Base-by-base conservation (phyloP, 2,888 invertebrate genomes). In the Thalpophila matura region DNA sequence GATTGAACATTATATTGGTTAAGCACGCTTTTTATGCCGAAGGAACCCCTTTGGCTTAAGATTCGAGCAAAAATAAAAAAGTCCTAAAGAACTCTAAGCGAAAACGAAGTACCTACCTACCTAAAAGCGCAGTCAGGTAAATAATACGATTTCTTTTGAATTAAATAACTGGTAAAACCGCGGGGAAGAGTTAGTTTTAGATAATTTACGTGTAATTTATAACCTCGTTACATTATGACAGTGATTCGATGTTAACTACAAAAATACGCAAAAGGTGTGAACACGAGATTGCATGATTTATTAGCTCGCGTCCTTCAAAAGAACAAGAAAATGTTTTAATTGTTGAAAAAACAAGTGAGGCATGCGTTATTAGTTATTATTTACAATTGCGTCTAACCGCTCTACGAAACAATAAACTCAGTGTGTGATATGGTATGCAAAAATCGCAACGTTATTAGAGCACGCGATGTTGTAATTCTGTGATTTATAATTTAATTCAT, bases 351-450 rank as follows among this genome's bases (percentile, higher is more conserved):
- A 38, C 49, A 45, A 37, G n/a, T 10, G 10, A 27, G 7, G 35
- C 18, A 29, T 20, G n/a, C 37, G 14, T 35, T 31, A 16, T 7
- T 46, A 26, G 20, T 24, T 54, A 14, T 29, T 14, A 43, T n/a
- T n/a, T n/a, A 12, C 22, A 38, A 35, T 37, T 50, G 20, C n/a
- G 35, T 50, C 42, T 46, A 46, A 49, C 53, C 16, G 26, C 16
- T 9, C 9, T 4, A 54, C 71, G 72, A 70, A 69, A 70, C 18
- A 74, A 50, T 50, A 40, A 70, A 37, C 10, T 67, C 29, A 27
- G n/a, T 49, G 12, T 59, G n/a, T 29, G 33, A 37, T 65, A 51
- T 29, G 16, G 42, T 65, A 53, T 64, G 27, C 14, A 24, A 46
- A 40, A 12, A 29, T 29, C 62, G 16, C 35, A 33, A 18, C 26